phyloP scores from a whole-genome alignment of 2,888 invertebrate genomes.

The Drosophila affinis region DNA sequence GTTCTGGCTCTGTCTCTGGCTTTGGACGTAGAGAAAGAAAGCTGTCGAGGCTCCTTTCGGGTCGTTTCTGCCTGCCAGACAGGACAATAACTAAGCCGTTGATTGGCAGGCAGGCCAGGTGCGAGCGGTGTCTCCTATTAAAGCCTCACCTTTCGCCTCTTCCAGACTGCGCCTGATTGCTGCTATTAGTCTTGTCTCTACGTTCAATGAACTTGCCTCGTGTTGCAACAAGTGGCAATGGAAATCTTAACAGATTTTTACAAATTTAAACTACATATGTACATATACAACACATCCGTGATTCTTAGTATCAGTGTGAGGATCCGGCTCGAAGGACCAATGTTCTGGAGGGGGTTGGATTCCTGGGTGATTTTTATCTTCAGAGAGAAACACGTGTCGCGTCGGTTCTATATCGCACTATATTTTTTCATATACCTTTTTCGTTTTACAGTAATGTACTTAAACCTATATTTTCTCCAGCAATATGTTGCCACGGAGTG shows the following conservation, averaged over 20 bases:
- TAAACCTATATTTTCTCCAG: too few relatives aligned
- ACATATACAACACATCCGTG: too few relatives aligned
- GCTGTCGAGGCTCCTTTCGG: constrained; percentile 61
- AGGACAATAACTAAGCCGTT: constrained; percentile 71
- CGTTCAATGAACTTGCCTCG: constrained; percentile 61
- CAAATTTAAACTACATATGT: background rate
- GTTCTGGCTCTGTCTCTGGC: background rate
- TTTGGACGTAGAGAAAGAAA: constrained; percentile 27
- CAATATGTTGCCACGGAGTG: too few relatives aligned
- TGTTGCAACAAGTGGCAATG: constrained; percentile 17
- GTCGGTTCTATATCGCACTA: too few relatives aligned
- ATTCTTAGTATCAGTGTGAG: too few relatives aligned
- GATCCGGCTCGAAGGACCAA: too few relatives aligned
- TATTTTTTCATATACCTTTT: too few relatives aligned
- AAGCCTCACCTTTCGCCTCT: background rate
- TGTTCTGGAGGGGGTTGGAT: too few relatives aligned
- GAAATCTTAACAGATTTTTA: background rate
- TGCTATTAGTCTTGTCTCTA: constrained; percentile 13
- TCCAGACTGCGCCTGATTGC: constrained; percentile 3
- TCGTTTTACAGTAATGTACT: too few relatives aligned
- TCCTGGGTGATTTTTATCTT: too few relatives aligned
- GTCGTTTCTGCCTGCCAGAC: constrained; percentile 37
- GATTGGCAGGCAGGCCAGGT: constrained; percentile 63
- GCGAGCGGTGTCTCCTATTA: constrained; percentile 6
- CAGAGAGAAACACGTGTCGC: too few relatives aligned